A percentile compares a stretch with the other conserved stretches of the same genome.
These are phyloP conservation scores for Calosoma granatense DNA, from an alignment of 1,140 invertebrate genomes.

Conservation along the genomic window DNA sequence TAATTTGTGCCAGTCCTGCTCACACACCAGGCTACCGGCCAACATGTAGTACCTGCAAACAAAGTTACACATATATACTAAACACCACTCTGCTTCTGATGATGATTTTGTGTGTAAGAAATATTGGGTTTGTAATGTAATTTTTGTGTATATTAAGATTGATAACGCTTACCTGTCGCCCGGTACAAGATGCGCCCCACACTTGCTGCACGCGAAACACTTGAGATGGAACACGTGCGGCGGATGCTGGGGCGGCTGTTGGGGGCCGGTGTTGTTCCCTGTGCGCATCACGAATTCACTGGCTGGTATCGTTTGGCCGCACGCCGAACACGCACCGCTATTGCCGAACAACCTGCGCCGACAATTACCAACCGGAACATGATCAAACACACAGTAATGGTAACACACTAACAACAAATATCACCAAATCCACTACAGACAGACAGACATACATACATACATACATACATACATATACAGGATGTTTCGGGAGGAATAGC, in stretches of 20 bases:
- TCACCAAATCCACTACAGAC: no score
- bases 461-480: no score
- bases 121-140: background rate
- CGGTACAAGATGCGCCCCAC: conserved; percentile 70
- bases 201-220: conserved; percentile 90
- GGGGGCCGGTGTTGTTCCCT: conserved; percentile 36
- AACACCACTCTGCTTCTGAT: background rate
- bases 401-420: no score
- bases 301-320: conserved; percentile 80
- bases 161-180: conserved; percentile 62
- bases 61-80: conserved; percentile 4
- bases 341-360: conserved; percentile 77
- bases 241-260: conserved; percentile 32
- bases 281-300: conserved; percentile 85
- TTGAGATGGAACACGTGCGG: conserved; percentile 82
- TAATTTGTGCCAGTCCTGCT: conserved; percentile 87
- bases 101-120: background rate
- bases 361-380: background rate
- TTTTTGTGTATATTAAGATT: no score
- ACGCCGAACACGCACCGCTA: conserved; percentile 75
- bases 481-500: no score
- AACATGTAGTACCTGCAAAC: conserved; percentile 66
- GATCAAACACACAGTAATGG: background rate
- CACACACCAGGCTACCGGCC: conserved; percentile 75
- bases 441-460: no score